These are phyloP conservation scores for Mormyrus hasselquistii DNA, from an alignment of 2,797 vertebrate species.

Conservation along the genomic window DNA sequence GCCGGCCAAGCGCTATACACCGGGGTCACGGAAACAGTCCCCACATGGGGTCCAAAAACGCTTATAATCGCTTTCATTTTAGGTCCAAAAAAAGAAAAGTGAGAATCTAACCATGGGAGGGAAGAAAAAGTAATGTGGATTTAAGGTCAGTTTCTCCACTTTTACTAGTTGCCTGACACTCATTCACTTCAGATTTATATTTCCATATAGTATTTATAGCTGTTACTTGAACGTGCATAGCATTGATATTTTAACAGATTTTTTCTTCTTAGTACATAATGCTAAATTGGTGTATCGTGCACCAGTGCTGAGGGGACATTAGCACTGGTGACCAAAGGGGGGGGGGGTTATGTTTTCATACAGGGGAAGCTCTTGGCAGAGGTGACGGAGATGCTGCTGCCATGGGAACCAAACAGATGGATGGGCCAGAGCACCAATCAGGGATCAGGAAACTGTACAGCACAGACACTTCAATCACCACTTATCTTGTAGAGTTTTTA, in stretches of 20 bases:
- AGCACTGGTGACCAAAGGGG: not conserved
- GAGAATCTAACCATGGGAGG: constrained; percentile 57
- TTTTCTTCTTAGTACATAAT: not conserved
- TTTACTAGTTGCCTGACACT: not conserved
- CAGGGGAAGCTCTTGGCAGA: not conserved
- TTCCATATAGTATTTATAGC: not conserved
- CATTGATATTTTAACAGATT: not conserved
- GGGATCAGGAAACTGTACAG: constrained; percentile 44
- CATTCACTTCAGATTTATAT: not conserved
- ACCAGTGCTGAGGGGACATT: not conserved
- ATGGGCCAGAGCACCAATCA: constrained; percentile 31
- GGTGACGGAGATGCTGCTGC: not conserved
- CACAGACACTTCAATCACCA: constrained; percentile 37
- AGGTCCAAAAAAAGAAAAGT: constrained; percentile 71
- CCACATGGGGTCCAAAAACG: not conserved
- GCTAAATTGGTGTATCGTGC: not conserved
- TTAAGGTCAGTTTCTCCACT: not conserved
- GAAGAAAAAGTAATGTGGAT: constrained; percentile 41
- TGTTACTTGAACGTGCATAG: not conserved
- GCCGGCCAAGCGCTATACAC: not conserved
- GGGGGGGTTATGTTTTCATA: not conserved
- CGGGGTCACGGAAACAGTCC: not conserved
- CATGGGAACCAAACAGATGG: not conserved
- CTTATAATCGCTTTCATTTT: constrained; percentile 9
- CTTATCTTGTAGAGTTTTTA: constrained; percentile 43